Percentiles rank a stretch among this genome's conserved stretches.
Conservation (phyloP, 2,113 vertebrate genomes). For the Plestiodon gilberti region DNA sequence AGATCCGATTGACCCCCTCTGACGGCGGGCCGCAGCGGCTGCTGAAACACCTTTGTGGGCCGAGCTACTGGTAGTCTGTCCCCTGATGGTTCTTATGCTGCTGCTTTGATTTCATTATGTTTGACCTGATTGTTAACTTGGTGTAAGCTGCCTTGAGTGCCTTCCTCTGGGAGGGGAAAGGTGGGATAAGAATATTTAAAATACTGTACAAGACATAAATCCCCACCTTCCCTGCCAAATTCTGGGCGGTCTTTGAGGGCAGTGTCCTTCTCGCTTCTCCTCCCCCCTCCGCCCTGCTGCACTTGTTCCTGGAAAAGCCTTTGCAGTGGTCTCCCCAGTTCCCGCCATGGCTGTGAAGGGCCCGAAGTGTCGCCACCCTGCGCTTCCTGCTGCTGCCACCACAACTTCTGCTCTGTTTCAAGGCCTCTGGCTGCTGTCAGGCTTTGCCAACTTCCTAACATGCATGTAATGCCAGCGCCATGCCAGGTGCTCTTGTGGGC, state of each 20-base stretch:
- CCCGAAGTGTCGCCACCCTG: neutral
- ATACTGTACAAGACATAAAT: neutral
- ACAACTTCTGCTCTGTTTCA: neutral
- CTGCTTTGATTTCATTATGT: too few relatives aligned
- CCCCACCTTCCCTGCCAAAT: neutral
- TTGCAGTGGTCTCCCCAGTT: neutral
- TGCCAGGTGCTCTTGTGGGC: too few relatives aligned
- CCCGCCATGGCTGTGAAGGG: rapidly evolving
- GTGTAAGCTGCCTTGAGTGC: too few relatives aligned
- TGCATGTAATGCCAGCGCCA: too few relatives aligned
- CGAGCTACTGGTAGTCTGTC: too few relatives aligned
- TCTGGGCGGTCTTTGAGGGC: neutral
- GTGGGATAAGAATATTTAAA: too few relatives aligned
- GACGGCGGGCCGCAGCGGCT: too few relatives aligned
- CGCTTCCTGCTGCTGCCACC: neutral
- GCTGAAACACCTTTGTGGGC: too few relatives aligned
- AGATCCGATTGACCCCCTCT: too few relatives aligned
- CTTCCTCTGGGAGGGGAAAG: neutral
- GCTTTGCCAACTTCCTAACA: neutral
- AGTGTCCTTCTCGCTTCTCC: too few relatives aligned
- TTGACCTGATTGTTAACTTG: too few relatives aligned
- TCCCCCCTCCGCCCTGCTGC: neutral
- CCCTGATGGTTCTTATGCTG: too few relatives aligned
- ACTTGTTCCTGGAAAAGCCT: neutral
- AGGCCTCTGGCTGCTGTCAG: neutral